Conservation (phyloP, 2,113 vertebrate genomes). For the Oriolus oriolus region DNA sequence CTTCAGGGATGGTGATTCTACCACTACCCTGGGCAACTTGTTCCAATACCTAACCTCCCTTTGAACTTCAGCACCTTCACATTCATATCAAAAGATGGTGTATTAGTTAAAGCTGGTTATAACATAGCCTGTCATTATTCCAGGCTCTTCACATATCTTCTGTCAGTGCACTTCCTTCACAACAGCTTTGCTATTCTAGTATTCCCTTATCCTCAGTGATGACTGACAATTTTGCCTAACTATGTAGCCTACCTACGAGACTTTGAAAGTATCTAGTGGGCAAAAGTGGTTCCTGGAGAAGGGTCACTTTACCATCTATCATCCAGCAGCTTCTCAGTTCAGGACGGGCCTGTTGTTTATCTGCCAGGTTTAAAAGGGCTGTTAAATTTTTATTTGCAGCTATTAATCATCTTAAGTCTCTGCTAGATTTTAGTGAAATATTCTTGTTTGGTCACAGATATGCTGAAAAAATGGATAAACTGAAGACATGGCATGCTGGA, state of each 20-base stretch:
- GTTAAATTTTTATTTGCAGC: neutral
- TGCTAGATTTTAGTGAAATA: neutral
- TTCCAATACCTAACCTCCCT: neutral
- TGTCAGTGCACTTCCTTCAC: neutral
- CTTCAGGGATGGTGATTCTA: neutral
- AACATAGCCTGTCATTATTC: neutral
- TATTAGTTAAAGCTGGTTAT: neutral
- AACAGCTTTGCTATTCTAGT: neutral
- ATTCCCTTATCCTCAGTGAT: neutral
- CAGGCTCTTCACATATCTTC: neutral
- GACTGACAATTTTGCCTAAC: neutral
- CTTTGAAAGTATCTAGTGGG: neutral
- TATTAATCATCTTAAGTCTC: neutral
- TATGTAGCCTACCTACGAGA: neutral
- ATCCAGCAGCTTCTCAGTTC: neutral
- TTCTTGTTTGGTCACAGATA: neutral
- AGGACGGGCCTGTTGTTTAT: neutral
- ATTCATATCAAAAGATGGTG: neutral
- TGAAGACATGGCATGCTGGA: neutral
- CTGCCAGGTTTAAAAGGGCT: neutral
- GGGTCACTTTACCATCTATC: neutral
- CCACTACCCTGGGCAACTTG: neutral
- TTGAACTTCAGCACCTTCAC: neutral
- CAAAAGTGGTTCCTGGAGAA: neutral
- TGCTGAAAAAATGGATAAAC: neutral